Conservation (phyloP, 2,797 vertebrate genomes). For the Fistularia tabacaria region DNA sequence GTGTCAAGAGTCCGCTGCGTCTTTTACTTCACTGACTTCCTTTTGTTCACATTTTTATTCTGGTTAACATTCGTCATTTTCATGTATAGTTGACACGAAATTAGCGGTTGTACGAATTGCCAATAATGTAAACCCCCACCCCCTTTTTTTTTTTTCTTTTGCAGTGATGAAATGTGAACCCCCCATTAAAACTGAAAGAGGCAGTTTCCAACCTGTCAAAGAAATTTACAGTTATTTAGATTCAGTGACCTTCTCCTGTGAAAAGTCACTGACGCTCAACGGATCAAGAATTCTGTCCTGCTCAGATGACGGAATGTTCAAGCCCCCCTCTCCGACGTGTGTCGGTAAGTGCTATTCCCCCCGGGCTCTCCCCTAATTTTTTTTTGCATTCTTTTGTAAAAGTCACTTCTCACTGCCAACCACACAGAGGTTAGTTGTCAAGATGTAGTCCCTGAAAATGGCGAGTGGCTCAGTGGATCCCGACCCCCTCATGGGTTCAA, state of each 20-base stretch:
- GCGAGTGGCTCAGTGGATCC: fast-evolving
- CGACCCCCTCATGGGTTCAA: conserved; percentile 8
- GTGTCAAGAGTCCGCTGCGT: too few relatives aligned
- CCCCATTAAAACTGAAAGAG: fast-evolving
- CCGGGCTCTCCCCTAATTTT: background rate
- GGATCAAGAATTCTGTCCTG: background rate
- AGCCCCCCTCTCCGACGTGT: conserved; percentile 34
- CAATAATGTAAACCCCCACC: too few relatives aligned
- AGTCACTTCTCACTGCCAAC: too few relatives aligned
- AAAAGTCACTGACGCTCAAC: fast-evolving
- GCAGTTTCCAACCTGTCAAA: fast-evolving
- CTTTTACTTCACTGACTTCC: too few relatives aligned
- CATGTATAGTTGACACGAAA: too few relatives aligned
- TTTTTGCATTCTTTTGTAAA: too few relatives aligned
- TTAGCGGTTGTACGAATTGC: too few relatives aligned
- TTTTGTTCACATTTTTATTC: too few relatives aligned
- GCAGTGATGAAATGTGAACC: conserved; percentile 32
- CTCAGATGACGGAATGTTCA: conserved; percentile 2
- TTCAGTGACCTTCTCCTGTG: conserved; percentile 1
- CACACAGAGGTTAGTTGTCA: conserved; percentile 14
- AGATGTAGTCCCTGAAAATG: fast-evolving
- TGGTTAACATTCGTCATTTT: too few relatives aligned
- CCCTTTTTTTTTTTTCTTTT: conserved; percentile 12
- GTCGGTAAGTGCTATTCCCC: conserved; percentile 17
- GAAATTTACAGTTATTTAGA: fast-evolving